phyloP scores from a whole-genome alignment of 2,888 invertebrate species.

The Emmelina monodactyla region DNA sequence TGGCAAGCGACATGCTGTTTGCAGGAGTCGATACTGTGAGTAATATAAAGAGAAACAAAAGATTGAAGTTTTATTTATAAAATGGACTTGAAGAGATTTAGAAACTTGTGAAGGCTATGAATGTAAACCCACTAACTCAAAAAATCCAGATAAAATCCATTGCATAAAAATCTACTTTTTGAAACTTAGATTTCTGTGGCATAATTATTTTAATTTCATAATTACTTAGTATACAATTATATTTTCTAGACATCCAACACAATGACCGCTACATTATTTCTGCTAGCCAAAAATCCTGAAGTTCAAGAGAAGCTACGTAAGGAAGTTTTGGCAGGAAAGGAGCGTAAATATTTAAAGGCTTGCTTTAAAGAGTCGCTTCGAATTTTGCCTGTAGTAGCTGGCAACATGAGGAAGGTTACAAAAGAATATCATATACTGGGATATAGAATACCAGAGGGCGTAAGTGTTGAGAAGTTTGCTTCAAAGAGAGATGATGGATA shows the following conservation, averaged over 20 bases:
- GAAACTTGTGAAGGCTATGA: too few relatives aligned
- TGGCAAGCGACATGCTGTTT: constrained; percentile 72
- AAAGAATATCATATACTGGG: constrained; percentile 68
- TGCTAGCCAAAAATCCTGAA: constrained; percentile 68
- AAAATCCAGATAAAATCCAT: too few relatives aligned
- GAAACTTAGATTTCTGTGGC: too few relatives aligned
- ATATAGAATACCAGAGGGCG: constrained; percentile 69
- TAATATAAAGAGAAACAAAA: not conserved
- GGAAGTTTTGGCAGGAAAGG: constrained; percentile 47
- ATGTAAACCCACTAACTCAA: too few relatives aligned
- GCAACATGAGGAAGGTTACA: constrained; percentile 56
- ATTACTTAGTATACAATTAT: constrained; percentile 6
- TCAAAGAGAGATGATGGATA: constrained; percentile 32
- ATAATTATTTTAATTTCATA: too few relatives aligned
- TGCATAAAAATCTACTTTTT: too few relatives aligned
- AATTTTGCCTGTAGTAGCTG: constrained; percentile 67
- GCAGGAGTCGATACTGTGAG: constrained; percentile 75
- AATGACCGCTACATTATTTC: constrained; percentile 62
- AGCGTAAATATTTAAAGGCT: constrained; percentile 70
- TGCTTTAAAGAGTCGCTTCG: constrained; percentile 77
- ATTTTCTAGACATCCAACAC: constrained; percentile 62
- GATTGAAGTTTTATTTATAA: not conserved
- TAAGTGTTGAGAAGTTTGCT: constrained; percentile 26
- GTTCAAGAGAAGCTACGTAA: constrained; percentile 69
- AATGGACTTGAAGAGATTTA: too few relatives aligned